phyloP scores from a whole-genome alignment of 2,888 invertebrate species.

The Chrysomela aeneicollis region DNA sequence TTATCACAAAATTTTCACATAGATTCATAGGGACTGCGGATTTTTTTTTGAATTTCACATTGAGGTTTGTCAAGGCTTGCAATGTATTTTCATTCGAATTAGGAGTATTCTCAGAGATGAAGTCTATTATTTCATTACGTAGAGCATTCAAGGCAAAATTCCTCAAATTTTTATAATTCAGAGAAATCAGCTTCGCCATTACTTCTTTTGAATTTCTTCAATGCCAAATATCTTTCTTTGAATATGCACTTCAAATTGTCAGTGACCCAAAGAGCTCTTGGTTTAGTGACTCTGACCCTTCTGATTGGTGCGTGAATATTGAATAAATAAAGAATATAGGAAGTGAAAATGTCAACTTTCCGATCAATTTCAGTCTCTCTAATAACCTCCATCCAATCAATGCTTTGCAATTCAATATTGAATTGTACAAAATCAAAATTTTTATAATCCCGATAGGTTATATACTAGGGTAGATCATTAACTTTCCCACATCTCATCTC shows the following conservation, averaged over 20 bases:
- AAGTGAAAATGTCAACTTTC: background rate
- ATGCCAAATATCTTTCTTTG: background rate
- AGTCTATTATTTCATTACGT: background rate
- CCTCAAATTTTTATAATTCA: background rate
- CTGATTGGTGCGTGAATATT: background rate
- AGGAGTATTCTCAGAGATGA: background rate
- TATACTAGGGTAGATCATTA: background rate
- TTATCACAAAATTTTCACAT: no score
- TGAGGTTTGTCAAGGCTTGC: constrained; percentile 2
- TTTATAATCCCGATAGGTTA: constrained; percentile 3
- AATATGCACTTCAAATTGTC: background rate
- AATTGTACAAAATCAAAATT: background rate
- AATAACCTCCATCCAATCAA: constrained; percentile 1
- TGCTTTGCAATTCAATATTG: background rate
- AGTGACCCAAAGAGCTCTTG: background rate
- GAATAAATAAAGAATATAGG: background rate
- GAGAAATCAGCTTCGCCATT: background rate
- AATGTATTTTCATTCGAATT: background rate
- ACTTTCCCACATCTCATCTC: background rate
- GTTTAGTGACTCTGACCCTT: background rate
- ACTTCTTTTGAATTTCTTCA: background rate
- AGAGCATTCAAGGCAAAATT: background rate
- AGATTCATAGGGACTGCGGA: no score
- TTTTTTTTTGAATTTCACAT: constrained; percentile 1
- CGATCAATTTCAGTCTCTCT: background rate